A percentile compares a stretch with the other conserved stretches of the same genome.
Conservation (phyloP, 2,888 invertebrate species). For the Eristalis tenax region DNA sequence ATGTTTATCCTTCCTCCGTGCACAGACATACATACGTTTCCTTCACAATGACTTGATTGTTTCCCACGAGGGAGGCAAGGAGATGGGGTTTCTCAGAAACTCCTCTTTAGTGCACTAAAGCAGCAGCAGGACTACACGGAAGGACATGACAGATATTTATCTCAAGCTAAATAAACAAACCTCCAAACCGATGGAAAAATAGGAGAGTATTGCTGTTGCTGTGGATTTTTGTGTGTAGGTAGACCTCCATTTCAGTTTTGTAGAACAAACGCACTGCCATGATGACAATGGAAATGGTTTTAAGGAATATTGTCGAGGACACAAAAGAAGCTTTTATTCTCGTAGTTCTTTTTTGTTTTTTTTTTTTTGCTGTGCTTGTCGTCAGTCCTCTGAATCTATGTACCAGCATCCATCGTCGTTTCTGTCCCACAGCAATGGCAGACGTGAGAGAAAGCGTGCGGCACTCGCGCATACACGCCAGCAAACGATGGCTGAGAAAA, state of each 20-base stretch:
- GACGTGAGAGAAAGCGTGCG: neutral
- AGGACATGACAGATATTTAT: slow-evolving; percentile 70
- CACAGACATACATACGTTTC: neutral
- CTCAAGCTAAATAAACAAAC: slow-evolving; percentile 65
- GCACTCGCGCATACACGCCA: neutral
- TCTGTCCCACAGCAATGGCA: neutral
- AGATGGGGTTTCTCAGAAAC: slow-evolving; percentile 5
- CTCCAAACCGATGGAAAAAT: slow-evolving; percentile 28
- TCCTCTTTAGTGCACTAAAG: slow-evolving; percentile 48
- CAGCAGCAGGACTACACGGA: slow-evolving; percentile 44
- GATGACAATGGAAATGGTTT: slow-evolving; percentile 60
- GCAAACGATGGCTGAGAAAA: slow-evolving; percentile 33
- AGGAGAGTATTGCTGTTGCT: slow-evolving; percentile 17
- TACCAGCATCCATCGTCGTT: neutral
- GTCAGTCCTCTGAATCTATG: slow-evolving; percentile 35
- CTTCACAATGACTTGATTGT: slow-evolving; percentile 56
- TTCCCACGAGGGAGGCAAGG: neutral
- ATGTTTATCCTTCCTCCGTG: neutral
- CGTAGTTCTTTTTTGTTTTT: neutral
- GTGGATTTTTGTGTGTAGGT: neutral
- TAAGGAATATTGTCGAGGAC: slow-evolving; percentile 64
- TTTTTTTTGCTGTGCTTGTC: slow-evolving; percentile 4
- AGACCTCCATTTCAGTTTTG: slow-evolving; percentile 6
- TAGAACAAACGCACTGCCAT: slow-evolving; percentile 61
- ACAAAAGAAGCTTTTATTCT: slow-evolving; percentile 65